These are phyloP conservation scores for Epizoanthus rinbou DNA, from an alignment of 92 coral and sea anemone species.

Conservation along the genomic window DNA sequence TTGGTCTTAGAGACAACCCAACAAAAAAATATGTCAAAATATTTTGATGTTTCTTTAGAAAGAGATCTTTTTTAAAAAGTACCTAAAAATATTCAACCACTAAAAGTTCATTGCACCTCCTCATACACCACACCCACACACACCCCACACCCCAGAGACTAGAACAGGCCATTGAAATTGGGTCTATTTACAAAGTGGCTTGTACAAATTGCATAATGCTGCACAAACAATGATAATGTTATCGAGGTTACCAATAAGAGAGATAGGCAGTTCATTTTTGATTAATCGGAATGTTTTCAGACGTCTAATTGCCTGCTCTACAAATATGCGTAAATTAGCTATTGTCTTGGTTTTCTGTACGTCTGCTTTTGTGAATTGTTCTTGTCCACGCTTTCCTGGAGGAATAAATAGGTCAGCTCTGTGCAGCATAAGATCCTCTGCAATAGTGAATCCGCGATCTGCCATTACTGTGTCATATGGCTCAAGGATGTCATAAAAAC, in stretches of 20 bases:
- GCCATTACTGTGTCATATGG: constrained; percentile 64
- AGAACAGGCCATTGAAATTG: constrained; percentile 3
- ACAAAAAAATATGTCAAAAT: neutral
- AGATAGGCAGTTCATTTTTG: constrained; percentile 69
- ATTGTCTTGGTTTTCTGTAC: constrained; percentile 50
- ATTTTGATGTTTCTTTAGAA: constrained; percentile 34
- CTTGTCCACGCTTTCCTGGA: constrained; percentile 67
- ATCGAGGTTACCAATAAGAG: constrained; percentile 46
- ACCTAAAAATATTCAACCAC: neutral
- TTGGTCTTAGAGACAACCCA: neutral
- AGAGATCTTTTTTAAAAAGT: constrained; percentile 13
- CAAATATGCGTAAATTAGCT: constrained; percentile 62
- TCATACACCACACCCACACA: constrained; percentile 10
- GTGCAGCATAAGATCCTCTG: constrained; percentile 55
- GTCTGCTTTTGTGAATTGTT: constrained; percentile 63
- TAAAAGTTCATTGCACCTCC: constrained; percentile 26
- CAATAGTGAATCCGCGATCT: constrained; percentile 56
- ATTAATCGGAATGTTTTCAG: constrained; percentile 69
- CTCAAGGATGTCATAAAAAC: constrained; percentile 58
- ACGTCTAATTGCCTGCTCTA: constrained; percentile 72
- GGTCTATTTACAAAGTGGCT: constrained; percentile 28
- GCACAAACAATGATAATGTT: constrained; percentile 45
- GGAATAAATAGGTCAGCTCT: constrained; percentile 53
- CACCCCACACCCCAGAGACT: too few species aligned
- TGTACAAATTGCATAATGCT: constrained; percentile 50